Evolutionary conservation across 2,113 vertebrate genomes (phyloP).

Genomic region (Hystrix cristata): DNA sequence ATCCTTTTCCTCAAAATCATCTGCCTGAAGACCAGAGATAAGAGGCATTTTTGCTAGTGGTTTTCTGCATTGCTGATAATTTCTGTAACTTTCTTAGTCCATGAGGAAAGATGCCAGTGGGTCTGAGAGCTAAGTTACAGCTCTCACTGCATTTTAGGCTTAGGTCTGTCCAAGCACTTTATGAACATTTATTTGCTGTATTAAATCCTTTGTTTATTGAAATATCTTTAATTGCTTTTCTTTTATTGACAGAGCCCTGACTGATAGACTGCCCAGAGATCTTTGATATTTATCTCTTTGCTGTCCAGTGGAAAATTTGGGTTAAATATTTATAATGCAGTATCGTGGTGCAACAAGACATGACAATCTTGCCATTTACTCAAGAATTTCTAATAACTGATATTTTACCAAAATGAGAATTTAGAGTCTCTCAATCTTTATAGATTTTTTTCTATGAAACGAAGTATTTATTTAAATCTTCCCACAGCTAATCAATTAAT

Average conservation of each 20-base stretch:
- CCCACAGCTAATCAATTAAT: background rate
- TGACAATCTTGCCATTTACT: background rate
- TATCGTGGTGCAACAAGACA: background rate
- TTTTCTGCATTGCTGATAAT: background rate
- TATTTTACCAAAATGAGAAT: background rate
- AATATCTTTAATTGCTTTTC: background rate
- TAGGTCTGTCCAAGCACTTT: background rate
- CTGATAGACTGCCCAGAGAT: background rate
- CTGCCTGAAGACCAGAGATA: background rate
- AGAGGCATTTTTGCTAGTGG: background rate
- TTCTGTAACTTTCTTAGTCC: background rate
- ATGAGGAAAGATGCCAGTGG: background rate
- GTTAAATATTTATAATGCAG: background rate
- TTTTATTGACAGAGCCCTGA: background rate
- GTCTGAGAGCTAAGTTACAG: background rate
- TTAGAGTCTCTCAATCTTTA: constrained; percentile 27
- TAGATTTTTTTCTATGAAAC: background rate
- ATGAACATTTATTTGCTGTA: background rate
- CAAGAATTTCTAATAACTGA: background rate
- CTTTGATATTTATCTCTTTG: background rate
- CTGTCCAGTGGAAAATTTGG: background rate
- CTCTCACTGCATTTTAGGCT: background rate
- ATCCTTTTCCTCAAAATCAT: background rate
- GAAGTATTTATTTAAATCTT: constrained; percentile 50
- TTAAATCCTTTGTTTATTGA: background rate